These are phyloP conservation scores for Eupsilia transversa DNA, from an alignment of 2,888 invertebrate species.

Conservation along the genomic window DNA sequence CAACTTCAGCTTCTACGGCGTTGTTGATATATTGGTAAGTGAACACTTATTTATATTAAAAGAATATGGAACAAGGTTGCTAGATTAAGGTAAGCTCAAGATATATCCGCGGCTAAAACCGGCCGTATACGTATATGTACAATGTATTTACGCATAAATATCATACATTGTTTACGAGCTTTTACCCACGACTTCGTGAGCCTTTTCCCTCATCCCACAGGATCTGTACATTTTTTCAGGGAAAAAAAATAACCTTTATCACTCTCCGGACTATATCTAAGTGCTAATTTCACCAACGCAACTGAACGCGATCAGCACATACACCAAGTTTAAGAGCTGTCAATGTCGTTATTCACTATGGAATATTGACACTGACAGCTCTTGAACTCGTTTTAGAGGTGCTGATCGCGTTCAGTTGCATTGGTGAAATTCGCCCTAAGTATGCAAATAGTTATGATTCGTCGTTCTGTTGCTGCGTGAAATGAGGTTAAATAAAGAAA, in stretches of 20 bases:
- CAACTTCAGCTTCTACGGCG: conserved; percentile 90
- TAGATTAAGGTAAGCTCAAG: background rate
- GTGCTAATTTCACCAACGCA: too few relatives aligned
- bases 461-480: too few relatives aligned
- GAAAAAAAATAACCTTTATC: background rate
- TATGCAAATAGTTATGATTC: too few relatives aligned
- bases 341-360: too few relatives aligned
- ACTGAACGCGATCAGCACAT: too few relatives aligned
- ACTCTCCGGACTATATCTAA: background rate
- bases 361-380: too few relatives aligned
- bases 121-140: background rate
- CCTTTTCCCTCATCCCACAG: background rate
- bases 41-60: background rate
- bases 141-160: background rate
- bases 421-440: too few relatives aligned
- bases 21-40: conserved; percentile 91
- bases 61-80: background rate
- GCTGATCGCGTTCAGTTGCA: too few relatives aligned
- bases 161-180: background rate
- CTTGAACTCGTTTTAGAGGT: too few relatives aligned
- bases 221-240: background rate
- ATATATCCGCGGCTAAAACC: background rate
- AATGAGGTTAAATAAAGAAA: too few relatives aligned
- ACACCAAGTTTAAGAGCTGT: too few relatives aligned
- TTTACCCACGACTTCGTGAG: background rate